A percentile compares a stretch with the other conserved stretches of the same genome.
These are phyloP conservation scores for Coilia nasus DNA, from an alignment of 2,797 vertebrate species.

Conservation along the genomic window DNA sequence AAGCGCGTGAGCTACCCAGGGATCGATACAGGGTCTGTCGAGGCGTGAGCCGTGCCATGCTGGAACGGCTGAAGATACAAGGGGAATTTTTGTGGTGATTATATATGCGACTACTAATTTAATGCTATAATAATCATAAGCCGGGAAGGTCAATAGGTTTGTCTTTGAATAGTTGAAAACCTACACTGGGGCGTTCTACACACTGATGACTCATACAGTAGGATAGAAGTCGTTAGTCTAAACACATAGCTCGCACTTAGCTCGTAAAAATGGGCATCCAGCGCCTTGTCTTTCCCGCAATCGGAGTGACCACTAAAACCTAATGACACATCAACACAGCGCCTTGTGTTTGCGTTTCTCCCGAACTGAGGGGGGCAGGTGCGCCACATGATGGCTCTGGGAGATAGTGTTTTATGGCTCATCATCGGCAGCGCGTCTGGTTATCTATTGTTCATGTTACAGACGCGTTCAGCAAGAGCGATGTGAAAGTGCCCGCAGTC, in stretches of 20 bases:
- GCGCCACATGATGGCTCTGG: not conserved
- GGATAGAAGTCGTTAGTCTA: not conserved
- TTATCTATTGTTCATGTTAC: constrained; percentile 13
- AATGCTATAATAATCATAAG: not conserved
- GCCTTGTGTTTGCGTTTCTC: constrained; percentile 18
- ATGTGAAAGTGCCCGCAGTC: constrained; percentile 1
- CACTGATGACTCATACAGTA: not conserved
- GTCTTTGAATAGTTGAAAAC: not conserved
- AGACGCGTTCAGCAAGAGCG: not conserved
- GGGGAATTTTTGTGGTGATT: not conserved
- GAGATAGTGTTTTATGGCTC: constrained; percentile 22
- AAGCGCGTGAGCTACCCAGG: not conserved
- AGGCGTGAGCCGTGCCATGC: not conserved
- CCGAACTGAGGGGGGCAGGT: not conserved
- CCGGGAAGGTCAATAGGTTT: not conserved
- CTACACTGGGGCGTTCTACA: not conserved
- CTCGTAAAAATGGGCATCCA: not conserved
- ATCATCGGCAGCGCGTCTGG: not conserved
- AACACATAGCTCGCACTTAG: not conserved
- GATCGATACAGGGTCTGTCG: not conserved
- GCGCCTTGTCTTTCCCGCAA: not conserved
- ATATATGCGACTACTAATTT: not conserved
- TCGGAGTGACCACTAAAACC: not conserved
- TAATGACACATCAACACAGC: constrained; percentile 14
- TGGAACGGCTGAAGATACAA: not conserved